These are phyloP conservation scores for Notoglanidium macrostoma DNA, from an alignment of 2,797 vertebrate genomes.

Conservation along the genomic window DNA sequence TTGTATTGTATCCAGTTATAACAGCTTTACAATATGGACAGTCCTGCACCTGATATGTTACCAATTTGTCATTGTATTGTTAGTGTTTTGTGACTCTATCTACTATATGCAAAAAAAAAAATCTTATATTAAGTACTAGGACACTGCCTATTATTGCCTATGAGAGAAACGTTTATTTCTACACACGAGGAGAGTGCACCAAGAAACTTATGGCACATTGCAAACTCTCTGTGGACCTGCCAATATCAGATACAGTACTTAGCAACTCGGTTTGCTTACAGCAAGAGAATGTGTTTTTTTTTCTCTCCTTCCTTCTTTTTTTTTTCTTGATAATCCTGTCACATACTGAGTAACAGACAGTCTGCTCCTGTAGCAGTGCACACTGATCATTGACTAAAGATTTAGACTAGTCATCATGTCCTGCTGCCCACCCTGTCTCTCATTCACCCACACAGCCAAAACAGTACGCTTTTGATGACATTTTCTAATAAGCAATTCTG, in stretches of 20 bases:
- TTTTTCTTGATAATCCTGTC: background rate
- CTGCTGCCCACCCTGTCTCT: conserved; percentile 48
- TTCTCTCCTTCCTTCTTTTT: background rate
- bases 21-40: background rate
- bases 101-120: background rate
- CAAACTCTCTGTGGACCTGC: background rate
- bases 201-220: background rate
- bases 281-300: background rate
- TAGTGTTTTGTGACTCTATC: background rate
- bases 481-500: conserved; percentile 57
- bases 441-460: conserved; percentile 48
- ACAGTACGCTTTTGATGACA: conserved; percentile 52
- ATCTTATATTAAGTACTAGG: background rate
- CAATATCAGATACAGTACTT: background rate
- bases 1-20: too few relatives aligned
- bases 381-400: conserved; percentile 34
- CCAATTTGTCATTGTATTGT: background rate
- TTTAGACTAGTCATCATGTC: conserved; percentile 47
- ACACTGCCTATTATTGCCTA: background rate
- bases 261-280: background rate
- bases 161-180: background rate
- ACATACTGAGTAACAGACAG: conserved; percentile 22
- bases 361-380: conserved; percentile 39
- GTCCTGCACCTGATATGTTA: background rate
- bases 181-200: background rate